These are phyloP conservation scores for Danaus chrysippus DNA, from an alignment of 2,888 invertebrate genomes.

Conservation along the genomic window DNA sequence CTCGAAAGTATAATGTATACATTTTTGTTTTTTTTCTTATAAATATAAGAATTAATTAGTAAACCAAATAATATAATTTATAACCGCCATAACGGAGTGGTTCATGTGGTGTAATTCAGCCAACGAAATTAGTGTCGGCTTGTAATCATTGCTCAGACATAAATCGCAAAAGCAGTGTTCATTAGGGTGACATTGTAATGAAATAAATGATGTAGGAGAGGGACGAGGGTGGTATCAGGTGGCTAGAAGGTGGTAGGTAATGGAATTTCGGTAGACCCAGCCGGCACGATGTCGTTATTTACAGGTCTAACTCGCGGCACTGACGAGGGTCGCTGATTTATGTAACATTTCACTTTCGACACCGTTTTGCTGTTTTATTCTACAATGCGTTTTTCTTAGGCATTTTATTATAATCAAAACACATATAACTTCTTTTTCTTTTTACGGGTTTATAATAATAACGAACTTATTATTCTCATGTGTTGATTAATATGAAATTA, in stretches of 20 bases:
- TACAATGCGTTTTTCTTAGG: conserved; percentile 28
- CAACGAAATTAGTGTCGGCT: conserved; percentile 5
- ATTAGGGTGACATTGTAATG: conserved; percentile 26
- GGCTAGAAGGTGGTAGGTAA: conserved; percentile 31
- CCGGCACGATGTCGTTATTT: conserved; percentile 57
- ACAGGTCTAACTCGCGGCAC: conserved; percentile 42
- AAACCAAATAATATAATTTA: neutral
- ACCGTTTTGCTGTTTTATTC: conserved; percentile 47
- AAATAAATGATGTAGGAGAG: conserved; percentile 28
- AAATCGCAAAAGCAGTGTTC: conserved; percentile 15
- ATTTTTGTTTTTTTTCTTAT: too few species aligned
- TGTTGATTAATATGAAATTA: too few species aligned
- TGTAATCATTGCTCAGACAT: conserved; percentile 12
- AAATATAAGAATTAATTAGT: too few species aligned
- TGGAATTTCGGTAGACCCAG: conserved; percentile 49
- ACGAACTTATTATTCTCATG: too few species aligned
- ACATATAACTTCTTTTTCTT: neutral
- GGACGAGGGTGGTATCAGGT: conserved; percentile 27
- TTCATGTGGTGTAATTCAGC: conserved; percentile 7
- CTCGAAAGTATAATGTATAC: too few species aligned
- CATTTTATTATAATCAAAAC: conserved; percentile 8
- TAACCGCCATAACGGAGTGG: neutral
- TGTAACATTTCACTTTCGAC: conserved; percentile 64
- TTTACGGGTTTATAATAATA: too few species aligned
- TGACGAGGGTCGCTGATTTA: conserved; percentile 75